Percentiles rank a stretch among this genome's conserved stretches.
Conservation (phyloP, 2,797 vertebrate species). For the Nyctalus aviator region DNA sequence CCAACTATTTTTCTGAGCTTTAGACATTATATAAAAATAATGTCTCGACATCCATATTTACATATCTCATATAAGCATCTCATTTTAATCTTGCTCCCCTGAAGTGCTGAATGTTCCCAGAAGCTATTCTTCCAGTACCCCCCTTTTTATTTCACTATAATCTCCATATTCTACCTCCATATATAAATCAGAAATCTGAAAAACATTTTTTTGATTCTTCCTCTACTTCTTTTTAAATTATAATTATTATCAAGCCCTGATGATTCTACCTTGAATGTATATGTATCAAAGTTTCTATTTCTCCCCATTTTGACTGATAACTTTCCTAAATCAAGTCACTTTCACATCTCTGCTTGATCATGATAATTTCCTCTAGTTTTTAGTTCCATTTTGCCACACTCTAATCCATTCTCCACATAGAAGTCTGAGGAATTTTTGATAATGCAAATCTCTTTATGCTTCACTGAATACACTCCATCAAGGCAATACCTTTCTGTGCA, state of each 20-base stretch:
- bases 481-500: neutral
- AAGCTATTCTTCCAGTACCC: neutral
- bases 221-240: neutral
- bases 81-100: neutral
- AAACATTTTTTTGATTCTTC: neutral
- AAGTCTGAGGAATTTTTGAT: neutral
- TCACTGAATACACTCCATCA: neutral
- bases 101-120: neutral
- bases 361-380: neutral
- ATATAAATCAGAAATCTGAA: neutral
- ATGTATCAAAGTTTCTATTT: neutral
- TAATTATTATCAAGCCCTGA: neutral
- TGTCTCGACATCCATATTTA: neutral
- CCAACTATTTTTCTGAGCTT: neutral
- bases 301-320: neutral
- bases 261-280: neutral
- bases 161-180: neutral
- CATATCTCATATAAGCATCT: neutral
- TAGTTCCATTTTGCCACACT: neutral
- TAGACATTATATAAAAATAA: neutral
- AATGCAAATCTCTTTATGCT: neutral
- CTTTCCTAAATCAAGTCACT: neutral
- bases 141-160: neutral
- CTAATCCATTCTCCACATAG: neutral
- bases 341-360: neutral